Evolutionary conservation across 1,140 invertebrate genomes (phyloP).

Genomic region (Agrypnia vestita): DNA sequence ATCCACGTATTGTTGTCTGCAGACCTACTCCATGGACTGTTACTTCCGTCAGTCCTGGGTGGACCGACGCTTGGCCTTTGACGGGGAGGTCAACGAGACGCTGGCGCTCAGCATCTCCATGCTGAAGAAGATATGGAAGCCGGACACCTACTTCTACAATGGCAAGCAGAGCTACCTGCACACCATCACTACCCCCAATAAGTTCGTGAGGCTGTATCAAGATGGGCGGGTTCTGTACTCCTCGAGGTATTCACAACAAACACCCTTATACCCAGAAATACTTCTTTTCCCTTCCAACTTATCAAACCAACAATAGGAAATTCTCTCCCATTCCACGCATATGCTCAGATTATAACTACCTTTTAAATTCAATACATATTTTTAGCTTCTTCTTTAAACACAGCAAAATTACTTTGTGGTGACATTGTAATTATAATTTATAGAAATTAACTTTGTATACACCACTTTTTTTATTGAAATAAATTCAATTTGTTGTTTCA

Average conservation of each 20-base stretch:
- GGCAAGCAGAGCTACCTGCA: conserved; percentile 89
- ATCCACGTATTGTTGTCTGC: conserved; percentile 57
- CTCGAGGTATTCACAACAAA: conserved; percentile 65
- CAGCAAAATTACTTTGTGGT: too few species aligned
- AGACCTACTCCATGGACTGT: conserved; percentile 95
- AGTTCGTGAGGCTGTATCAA: conserved; percentile 87
- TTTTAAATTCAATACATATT: too few species aligned
- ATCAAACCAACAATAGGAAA: too few species aligned
- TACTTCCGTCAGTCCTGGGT: conserved; percentile 95
- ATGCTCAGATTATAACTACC: too few species aligned
- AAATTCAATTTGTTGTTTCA: too few species aligned
- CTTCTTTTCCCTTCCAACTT: too few species aligned
- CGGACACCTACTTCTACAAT: conserved; percentile 95
- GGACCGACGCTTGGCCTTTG: conserved; percentile 86
- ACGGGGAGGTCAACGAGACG: conserved; percentile 87
- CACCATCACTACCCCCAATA: conserved; percentile 92
- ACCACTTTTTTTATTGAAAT: too few species aligned
- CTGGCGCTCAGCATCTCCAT: conserved; percentile 91
- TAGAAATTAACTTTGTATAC: too few species aligned
- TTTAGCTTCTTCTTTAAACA: too few species aligned
- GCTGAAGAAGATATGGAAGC: conserved; percentile 95
- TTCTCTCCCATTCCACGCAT: too few species aligned
- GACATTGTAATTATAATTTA: too few species aligned
- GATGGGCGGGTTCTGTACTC: conserved; percentile 92
- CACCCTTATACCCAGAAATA: too few species aligned